Conservation (phyloP, 2,888 invertebrate genomes). For the Netelia melanura region DNA sequence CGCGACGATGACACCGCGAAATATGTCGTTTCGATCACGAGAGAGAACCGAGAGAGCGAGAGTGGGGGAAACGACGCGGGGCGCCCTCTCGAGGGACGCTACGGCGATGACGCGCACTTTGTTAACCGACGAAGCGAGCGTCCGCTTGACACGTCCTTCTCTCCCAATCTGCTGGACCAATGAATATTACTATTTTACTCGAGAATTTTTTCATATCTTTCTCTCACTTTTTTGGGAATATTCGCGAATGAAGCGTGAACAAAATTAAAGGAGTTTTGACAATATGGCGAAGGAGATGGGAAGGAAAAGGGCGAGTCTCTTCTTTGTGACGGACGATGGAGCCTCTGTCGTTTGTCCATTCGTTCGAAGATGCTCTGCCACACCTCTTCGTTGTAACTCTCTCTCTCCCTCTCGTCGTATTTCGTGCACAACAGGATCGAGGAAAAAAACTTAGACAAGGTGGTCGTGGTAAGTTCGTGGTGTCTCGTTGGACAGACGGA, state of each 20-base stretch:
- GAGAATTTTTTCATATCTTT: constrained; percentile 39
- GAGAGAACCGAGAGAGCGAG: constrained; percentile 8
- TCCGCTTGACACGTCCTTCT: neutral
- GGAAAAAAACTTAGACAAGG: constrained; percentile 29
- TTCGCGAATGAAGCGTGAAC: constrained; percentile 34
- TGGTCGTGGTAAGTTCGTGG: constrained; percentile 34
- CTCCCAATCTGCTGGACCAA: neutral
- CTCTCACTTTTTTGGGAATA: constrained; percentile 60
- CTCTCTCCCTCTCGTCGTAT: constrained; percentile 39
- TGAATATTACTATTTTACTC: neutral
- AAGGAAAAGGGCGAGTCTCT: constrained; percentile 23
- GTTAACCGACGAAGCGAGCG: neutral
- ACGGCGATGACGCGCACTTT: constrained; percentile 61
- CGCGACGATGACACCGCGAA: constrained; percentile 66
- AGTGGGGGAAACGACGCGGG: constrained; percentile 38
- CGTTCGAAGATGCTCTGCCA: constrained; percentile 70
- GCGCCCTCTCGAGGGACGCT: constrained; percentile 58
- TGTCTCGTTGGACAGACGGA: constrained; percentile 22
- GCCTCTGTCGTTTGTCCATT: constrained; percentile 68
- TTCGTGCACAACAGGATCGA: constrained; percentile 12
- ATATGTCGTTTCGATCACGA: constrained; percentile 56
- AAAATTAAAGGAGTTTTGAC: neutral
- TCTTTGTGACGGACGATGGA: neutral
- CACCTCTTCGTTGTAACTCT: constrained; percentile 72
- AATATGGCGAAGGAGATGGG: constrained; percentile 8